Percentiles rank a stretch among this genome's conserved stretches.
phyloP scores from a whole-genome alignment of 2,797 vertebrate species.

The Protonibea diacanthus region DNA sequence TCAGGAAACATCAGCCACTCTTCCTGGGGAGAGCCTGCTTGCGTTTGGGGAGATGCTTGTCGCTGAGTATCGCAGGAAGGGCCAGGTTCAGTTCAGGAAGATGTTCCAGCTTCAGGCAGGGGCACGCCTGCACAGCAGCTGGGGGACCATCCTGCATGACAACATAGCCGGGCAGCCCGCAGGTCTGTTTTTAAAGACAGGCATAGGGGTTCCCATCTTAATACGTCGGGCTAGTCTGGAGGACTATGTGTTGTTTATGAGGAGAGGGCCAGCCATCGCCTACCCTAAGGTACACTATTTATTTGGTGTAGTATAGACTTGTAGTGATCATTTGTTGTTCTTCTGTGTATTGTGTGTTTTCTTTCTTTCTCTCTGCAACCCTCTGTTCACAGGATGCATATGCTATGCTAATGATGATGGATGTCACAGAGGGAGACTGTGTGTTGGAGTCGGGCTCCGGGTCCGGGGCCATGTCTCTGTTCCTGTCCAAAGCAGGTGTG shows the following conservation, averaged over 20 bases:
- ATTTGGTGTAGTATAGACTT: not conserved
- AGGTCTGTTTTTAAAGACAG: slow-evolving; percentile 80
- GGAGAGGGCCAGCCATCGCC: slow-evolving; percentile 87
- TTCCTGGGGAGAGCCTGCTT: slow-evolving; percentile 77
- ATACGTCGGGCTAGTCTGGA: slow-evolving; percentile 89
- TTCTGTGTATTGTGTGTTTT: not conserved
- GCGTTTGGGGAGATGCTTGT: slow-evolving; percentile 86
- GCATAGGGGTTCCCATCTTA: slow-evolving; percentile 73
- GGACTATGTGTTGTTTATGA: slow-evolving; percentile 92
- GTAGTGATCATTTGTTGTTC: not conserved
- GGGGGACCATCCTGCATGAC: slow-evolving; percentile 82
- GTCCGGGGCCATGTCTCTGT: slow-evolving; percentile 92
- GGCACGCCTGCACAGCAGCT: slow-evolving; percentile 74
- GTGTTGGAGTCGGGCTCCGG: slow-evolving; percentile 94
- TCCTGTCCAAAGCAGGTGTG: slow-evolving; percentile 93
- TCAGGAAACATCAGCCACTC: not conserved
- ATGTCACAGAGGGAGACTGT: slow-evolving; percentile 88
- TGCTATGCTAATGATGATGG: slow-evolving; percentile 89
- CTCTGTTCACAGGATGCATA: slow-evolving; percentile 82
- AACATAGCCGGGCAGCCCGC: slow-evolving; percentile 83
- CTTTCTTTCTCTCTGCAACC: not conserved
- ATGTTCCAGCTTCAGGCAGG: slow-evolving; percentile 83
- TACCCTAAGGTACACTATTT: slow-evolving; percentile 89
- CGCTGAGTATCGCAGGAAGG: slow-evolving; percentile 80
- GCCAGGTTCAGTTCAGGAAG: slow-evolving; percentile 78